Evolutionary conservation across 2,113 vertebrate genomes (phyloP), one percentile per base, ranked within the genome.

Genomic region (Mus pahari): DNA sequence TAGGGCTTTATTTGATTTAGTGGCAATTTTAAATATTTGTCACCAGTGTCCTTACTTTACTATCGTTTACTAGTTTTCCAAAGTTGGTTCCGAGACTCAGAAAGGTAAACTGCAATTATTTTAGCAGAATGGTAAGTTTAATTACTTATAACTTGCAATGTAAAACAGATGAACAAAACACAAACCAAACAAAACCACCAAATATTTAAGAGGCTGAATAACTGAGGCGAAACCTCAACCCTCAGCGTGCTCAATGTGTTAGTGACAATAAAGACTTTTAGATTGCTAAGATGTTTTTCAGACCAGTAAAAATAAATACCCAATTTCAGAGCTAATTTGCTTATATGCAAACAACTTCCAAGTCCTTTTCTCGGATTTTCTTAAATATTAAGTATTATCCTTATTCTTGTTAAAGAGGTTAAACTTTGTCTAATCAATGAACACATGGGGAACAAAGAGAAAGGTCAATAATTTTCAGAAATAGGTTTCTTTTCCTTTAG

Each of bases 81-180:
- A 68, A 97, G 97, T 31, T 79, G 1, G 36, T 17, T 97, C 71
- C 73, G 66, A 83, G 81, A 96, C 91, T 3, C 53, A 96, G 58
- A 64, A 42, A 94, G 7, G 55, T 92, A 93, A 94, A 96, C 73
- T 97, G 19, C 87, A 73, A 96, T 97, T 91, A 97, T 96, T 28
- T 90, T 92, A 94, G 28, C 0, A 92, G 74, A 82, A 95, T 88
- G 7, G 0, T 5, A 95, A 97, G 93, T 92, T 89, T 97, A 97
- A 94, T 97, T 97, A 96, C 93, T 97, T 96, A 33, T 94, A 17
- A 62, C 28, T 96, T 93, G 42, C n/a, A 98, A 82, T 48, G 31
- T 36, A 96, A 96, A 77, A 36, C 79, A 45, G 17, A 31, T 31
- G 13, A 94, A 96, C 36, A n/a, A 71, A 71, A 20, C 71, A 55